Evolutionary conservation across 2,888 invertebrate genomes (phyloP).

Genomic region (Hypena proboscidalis): DNA sequence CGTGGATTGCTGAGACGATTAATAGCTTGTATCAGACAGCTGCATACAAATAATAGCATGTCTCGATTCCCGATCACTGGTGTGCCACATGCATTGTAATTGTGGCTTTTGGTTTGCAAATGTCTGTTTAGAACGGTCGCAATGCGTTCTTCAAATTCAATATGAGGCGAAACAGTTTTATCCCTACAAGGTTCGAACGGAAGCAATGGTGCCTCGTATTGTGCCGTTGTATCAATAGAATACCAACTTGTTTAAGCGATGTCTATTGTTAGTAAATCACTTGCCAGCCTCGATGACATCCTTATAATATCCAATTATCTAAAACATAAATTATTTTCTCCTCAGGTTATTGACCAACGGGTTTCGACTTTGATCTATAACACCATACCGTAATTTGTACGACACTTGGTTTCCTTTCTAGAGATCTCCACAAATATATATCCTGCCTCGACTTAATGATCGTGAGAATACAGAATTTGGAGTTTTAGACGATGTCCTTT

Average conservation of each 20-base stretch:
- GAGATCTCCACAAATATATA: constrained; percentile 40
- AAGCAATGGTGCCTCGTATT: constrained; percentile 16
- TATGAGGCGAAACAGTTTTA: constrained; percentile 16
- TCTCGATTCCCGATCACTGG: too few relatives aligned
- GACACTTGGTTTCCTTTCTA: constrained; percentile 35
- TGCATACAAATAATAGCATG: not conserved
- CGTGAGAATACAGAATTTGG: constrained; percentile 38
- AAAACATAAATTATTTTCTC: constrained; percentile 3
- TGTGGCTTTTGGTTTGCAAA: not conserved
- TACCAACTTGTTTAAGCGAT: constrained; percentile 2
- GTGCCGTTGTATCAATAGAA: constrained; percentile 15
- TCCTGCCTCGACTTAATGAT: constrained; percentile 37
- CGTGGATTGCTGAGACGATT: too few relatives aligned
- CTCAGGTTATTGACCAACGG: constrained; percentile 11
- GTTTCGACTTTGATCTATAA: constrained; percentile 28
- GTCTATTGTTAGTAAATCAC: not conserved
- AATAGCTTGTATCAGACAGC: too few relatives aligned
- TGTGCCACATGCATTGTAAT: not conserved
- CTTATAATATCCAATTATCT: not conserved
- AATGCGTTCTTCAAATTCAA: not conserved
- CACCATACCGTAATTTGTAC: constrained; percentile 16
- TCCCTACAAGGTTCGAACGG: constrained; percentile 20
- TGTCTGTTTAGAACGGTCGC: not conserved
- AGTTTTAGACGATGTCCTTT: constrained; percentile 30
- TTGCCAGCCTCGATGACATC: not conserved